A percentile compares a stretch with the other conserved stretches of the same genome.
phyloP scores from a whole-genome alignment of 2,888 invertebrate species.

The Timandra comae region DNA sequence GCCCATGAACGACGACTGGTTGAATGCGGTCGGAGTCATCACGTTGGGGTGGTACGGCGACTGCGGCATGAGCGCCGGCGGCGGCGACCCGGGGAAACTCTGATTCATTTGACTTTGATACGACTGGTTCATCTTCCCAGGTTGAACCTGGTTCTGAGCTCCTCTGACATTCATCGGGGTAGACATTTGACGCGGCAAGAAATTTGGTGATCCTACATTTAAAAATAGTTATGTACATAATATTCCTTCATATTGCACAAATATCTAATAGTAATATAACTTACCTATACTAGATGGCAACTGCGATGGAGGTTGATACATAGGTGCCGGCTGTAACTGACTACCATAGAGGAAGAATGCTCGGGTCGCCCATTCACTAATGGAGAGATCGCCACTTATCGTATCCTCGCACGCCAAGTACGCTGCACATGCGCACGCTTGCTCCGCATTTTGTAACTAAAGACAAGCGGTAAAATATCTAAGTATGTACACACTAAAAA shows the following conservation, averaged over 20 bases:
- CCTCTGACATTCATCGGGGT: slow-evolving; percentile 65
- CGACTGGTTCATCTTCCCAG: slow-evolving; percentile 52
- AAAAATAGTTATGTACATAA: no score
- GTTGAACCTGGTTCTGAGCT: slow-evolving; percentile 47
- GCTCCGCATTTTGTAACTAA: slow-evolving; percentile 83
- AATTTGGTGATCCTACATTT: slow-evolving; percentile 65
- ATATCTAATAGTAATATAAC: background rate
- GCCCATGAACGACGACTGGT: slow-evolving; percentile 55
- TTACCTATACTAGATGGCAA: slow-evolving; percentile 48
- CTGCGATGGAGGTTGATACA: slow-evolving; percentile 45
- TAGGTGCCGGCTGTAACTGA: slow-evolving; percentile 81
- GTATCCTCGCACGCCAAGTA: slow-evolving; percentile 86
- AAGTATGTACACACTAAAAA: no score
- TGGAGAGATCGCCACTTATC: slow-evolving; percentile 66
- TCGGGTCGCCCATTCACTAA: slow-evolving; percentile 91
- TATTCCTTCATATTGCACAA: no score
- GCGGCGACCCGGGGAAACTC: slow-evolving; percentile 46
- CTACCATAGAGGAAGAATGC: slow-evolving; percentile 96
- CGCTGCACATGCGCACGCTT: slow-evolving; percentile 93
- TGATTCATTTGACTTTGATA: slow-evolving; percentile 54
- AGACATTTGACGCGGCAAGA: slow-evolving; percentile 68
- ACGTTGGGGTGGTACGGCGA: slow-evolving; percentile 52
- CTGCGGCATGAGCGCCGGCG: slow-evolving; percentile 47
- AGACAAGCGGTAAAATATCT: background rate
- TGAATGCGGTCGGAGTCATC: slow-evolving; percentile 51